Percentiles rank a stretch among this genome's conserved stretches.
These are phyloP conservation scores for Haemorhous mexicanus DNA, from an alignment of 2,113 vertebrate genomes.

Conservation along the genomic window DNA sequence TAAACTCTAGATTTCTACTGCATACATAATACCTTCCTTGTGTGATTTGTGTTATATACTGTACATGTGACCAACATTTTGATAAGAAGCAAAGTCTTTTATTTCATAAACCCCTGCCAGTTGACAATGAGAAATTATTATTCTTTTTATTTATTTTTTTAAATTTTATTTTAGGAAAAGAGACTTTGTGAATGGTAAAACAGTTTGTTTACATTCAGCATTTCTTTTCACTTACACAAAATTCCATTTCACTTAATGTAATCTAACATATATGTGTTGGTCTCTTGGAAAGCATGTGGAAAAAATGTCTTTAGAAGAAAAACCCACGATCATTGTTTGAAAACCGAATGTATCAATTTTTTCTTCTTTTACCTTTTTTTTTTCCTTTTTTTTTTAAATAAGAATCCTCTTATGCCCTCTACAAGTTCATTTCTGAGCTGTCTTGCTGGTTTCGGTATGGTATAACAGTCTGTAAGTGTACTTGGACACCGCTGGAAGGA, in stretches of 20 bases:
- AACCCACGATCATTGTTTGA: conserved; percentile 62
- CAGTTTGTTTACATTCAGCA: conserved; percentile 83
- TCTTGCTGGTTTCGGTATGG: conserved; percentile 93
- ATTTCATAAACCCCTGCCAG: conserved; percentile 74
- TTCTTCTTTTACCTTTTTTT: conserved; percentile 19
- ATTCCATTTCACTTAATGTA: conserved; percentile 65
- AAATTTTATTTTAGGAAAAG: conserved; percentile 77
- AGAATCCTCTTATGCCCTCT: conserved; percentile 71
- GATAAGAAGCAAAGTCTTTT: conserved; percentile 75
- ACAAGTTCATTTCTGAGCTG: conserved; percentile 76
- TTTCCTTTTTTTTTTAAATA: conserved; percentile 46
- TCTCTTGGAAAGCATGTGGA: conserved; percentile 69
- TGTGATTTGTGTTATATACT: conserved; percentile 94
- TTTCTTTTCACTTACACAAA: conserved; percentile 73
- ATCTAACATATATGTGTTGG: conserved; percentile 66
- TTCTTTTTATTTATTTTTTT: conserved; percentile 29
- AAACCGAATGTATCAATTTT: conserved; percentile 69
- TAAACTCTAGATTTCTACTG: conserved; percentile 96
- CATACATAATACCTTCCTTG: conserved; percentile 98
- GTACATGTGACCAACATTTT: conserved; percentile 89
- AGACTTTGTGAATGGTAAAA: conserved; percentile 86
- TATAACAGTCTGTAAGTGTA: conserved; percentile 83
- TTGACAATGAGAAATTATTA: conserved; percentile 76
- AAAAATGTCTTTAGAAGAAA: conserved; percentile 75
- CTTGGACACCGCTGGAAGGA: conserved; percentile 73